A percentile compares a stretch with the other conserved stretches of the same genome.
Evolutionary conservation across 2,113 vertebrate species (phyloP).

Genomic region (Pheucticus melanocephalus): DNA sequence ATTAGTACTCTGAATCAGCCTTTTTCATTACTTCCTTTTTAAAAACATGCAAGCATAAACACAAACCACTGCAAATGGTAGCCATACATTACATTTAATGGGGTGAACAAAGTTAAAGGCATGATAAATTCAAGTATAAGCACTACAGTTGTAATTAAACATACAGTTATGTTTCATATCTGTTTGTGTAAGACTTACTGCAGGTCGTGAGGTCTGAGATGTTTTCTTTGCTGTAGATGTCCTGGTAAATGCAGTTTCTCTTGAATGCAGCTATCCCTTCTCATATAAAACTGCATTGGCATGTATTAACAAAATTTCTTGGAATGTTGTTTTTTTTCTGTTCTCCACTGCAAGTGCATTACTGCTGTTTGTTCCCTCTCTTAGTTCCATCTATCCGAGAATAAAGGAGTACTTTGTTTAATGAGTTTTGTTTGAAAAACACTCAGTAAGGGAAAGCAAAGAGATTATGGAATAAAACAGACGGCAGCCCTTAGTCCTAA

Average conservation of each 20-base stretch:
- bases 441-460: conserved; percentile 52
- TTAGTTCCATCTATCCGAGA: conserved; percentile 54
- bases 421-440: conserved; percentile 38
- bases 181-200: conserved; percentile 27
- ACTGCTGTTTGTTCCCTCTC: conserved; percentile 41
- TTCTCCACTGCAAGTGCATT: conserved; percentile 39
- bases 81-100: not conserved
- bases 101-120: not conserved
- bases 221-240: conserved; percentile 35
- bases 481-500: not conserved
- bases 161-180: not conserved
- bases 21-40: not conserved
- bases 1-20: not conserved
- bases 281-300: conserved; percentile 20
- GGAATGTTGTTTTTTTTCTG: conserved; percentile 34
- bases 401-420: conserved; percentile 72
- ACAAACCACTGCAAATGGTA: not conserved
- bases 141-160: not conserved
- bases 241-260: conserved; percentile 14
- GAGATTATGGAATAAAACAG: conserved; percentile 53
- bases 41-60: not conserved
- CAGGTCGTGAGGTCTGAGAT: not conserved
- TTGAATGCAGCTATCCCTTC: not conserved
- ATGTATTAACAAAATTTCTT: conserved; percentile 33
- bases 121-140: not conserved